Conservation (phyloP, 35 echinoderm and acorn worm genomes). For the Nesometra sesokonis region DNA sequence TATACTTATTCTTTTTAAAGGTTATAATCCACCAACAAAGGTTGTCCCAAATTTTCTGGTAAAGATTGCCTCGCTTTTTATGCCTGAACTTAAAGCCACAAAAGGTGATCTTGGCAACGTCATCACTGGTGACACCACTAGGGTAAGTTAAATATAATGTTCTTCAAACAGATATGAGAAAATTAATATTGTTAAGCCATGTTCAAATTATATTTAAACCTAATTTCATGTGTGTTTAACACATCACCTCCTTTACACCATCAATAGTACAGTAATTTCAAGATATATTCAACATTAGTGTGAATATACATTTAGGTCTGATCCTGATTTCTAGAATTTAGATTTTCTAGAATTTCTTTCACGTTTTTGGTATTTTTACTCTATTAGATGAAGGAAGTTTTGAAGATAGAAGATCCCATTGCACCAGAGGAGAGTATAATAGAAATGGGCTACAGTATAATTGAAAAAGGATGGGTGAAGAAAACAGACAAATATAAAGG, state of each 20-base stretch:
- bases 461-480: slow-evolving; percentile 82
- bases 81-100: slow-evolving; percentile 45
- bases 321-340: too few relatives aligned
- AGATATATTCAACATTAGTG: too few relatives aligned
- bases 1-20: too few relatives aligned
- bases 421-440: slow-evolving; percentile 72
- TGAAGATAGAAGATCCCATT: slow-evolving; percentile 73
- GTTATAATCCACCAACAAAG: slow-evolving; percentile 55
- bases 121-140: slow-evolving; percentile 59
- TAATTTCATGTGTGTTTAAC: too few relatives aligned
- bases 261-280: too few relatives aligned
- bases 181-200: too few relatives aligned
- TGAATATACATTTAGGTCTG: too few relatives aligned
- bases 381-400: slow-evolving; percentile 82
- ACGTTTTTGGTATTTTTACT: too few relatives aligned
- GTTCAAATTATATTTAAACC: too few relatives aligned
- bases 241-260: too few relatives aligned
- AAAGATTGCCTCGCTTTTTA: slow-evolving; percentile 35
- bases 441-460: slow-evolving; percentile 88
- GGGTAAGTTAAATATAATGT: slow-evolving; percentile 42
- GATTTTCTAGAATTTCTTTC: too few relatives aligned
- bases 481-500: slow-evolving; percentile 74
- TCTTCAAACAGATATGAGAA: too few relatives aligned
- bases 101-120: slow-evolving; percentile 50
- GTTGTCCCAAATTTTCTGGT: slow-evolving; percentile 43